Base-by-base conservation (phyloP, 1,140 invertebrate species). In the Scaptomyza pallida region DNA sequence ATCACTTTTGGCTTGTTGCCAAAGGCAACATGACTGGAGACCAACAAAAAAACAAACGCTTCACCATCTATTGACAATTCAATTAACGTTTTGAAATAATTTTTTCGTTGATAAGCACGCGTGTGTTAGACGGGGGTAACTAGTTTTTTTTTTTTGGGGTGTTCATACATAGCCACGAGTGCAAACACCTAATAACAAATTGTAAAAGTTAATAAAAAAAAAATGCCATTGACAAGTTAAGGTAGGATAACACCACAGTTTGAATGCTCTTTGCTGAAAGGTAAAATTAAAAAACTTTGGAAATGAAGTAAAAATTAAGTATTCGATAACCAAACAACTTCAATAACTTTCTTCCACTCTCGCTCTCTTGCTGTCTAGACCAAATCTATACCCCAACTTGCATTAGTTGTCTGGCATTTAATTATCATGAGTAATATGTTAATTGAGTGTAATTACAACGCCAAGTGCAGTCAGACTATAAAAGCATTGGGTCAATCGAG, bases 41-140 rank as follows among this genome's bases (percentile, higher is more conserved):
- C 40, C 60, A 17, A 75, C 5, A 35, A 37, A 65, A 71, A 4
- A 26, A 35, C n/a, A 37, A 65, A 65, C 37, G 47, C 44, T 54
- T 52, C 48, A 35, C 69, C 81, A 86, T 86, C 81, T 85, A 86
- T 85, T 85, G 80, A 85, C 80, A 85, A 85, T 85, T 85, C 81
- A 85, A 85, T 85, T 85, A 85, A 86, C 73, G 80, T 86, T 85
- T 85, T 86, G 64, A 85, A 86, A 85, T 85, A 73, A 74, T 86
- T 85, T 30, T 30, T 30, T 30, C 86, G 55, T 55, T 80, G 80
- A 85, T 85, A 86, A 85, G 81, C 52, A 35, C 19, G 12, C 19
- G 35, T 59, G 30, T 26, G 6, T 30, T 35, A 40, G 33, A 8
- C 2, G 26, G 26, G 6, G 26, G 8, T 1, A 30, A 9, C 6